phyloP scores from a whole-genome alignment of 1,140 invertebrate genomes.

The Brachystomella parvula region DNA sequence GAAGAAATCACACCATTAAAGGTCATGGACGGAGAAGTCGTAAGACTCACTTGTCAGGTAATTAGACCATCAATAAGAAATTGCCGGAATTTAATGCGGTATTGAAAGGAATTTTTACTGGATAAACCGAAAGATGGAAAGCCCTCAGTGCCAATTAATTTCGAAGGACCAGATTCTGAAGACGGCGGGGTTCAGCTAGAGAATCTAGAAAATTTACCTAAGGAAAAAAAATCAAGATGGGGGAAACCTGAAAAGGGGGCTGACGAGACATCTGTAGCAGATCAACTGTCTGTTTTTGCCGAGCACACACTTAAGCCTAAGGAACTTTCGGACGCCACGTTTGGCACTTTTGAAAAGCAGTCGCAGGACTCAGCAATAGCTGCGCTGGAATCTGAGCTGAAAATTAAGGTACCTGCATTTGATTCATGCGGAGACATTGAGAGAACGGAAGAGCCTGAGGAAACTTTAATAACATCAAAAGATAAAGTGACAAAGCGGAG shows the following conservation, averaged over 20 bases:
- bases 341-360: background rate
- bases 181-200: slow-evolving; percentile 5
- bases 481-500: background rate
- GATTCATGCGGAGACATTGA: background rate
- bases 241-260: background rate
- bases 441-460: background rate
- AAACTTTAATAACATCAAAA: background rate
- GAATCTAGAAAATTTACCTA: background rate
- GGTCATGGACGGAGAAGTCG: slow-evolving; percentile 90
- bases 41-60: slow-evolving; percentile 65
- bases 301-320: background rate
- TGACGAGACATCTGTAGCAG: background rate
- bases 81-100: background rate
- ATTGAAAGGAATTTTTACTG: slow-evolving; percentile 11
- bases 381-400: background rate
- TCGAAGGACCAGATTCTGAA: background rate
- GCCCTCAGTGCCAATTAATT: background rate
- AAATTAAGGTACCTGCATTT: background rate
- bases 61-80: slow-evolving; percentile 2
- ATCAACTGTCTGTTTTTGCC: background rate
- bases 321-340: background rate
- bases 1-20: slow-evolving; percentile 3
- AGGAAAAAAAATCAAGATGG: background rate
- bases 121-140: background rate
- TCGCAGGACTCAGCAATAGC: background rate